Conservation (phyloP, 1,140 invertebrate species). For the Aphelenchoides avenae region DNA sequence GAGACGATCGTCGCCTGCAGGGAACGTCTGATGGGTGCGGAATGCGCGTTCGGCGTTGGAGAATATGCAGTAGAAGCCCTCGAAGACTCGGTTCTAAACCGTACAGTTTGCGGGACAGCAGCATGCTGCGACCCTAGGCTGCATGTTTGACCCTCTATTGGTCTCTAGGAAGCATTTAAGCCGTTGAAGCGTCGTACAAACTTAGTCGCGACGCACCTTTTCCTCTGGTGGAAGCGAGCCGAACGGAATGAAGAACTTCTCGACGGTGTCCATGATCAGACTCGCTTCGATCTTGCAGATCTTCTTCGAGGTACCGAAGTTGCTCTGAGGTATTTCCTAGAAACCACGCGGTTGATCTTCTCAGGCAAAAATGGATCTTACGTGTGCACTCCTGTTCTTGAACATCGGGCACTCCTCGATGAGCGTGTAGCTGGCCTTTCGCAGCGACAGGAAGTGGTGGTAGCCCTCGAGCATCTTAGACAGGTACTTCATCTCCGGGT, state of each 20-base stretch:
- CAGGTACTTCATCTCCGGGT: constrained; percentile 27
- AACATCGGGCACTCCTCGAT: constrained; percentile 31
- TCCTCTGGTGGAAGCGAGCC: constrained; percentile 19
- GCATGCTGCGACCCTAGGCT: constrained; percentile 2
- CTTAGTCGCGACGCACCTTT: constrained; percentile 28
- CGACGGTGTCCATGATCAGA: constrained; percentile 45
- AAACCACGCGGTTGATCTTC: not conserved
- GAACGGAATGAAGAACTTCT: constrained; percentile 46
- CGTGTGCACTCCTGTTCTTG: constrained; percentile 8
- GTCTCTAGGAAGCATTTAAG: no score
- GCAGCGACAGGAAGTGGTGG: constrained; percentile 35
- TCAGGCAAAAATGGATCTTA: not conserved
- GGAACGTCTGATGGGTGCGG: constrained; percentile 41
- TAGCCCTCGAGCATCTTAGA: constrained; percentile 37
- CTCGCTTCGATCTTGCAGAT: constrained; percentile 45
- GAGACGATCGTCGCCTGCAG: constrained; percentile 31
- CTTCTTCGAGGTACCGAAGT: constrained; percentile 45
- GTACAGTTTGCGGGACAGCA: constrained; percentile 3
- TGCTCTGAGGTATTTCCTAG: constrained; percentile 37
- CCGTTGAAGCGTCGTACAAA: no score
- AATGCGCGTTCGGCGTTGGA: constrained; percentile 45
- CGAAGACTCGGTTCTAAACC: constrained; percentile 27
- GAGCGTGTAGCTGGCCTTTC: constrained; percentile 48
- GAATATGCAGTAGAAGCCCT: constrained; percentile 42
- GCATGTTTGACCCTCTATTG: not conserved